A percentile compares a stretch with the other conserved stretches of the same genome.
Conservation (phyloP, 2,113 vertebrate genomes). For the Cricetomys ansorgei region DNA sequence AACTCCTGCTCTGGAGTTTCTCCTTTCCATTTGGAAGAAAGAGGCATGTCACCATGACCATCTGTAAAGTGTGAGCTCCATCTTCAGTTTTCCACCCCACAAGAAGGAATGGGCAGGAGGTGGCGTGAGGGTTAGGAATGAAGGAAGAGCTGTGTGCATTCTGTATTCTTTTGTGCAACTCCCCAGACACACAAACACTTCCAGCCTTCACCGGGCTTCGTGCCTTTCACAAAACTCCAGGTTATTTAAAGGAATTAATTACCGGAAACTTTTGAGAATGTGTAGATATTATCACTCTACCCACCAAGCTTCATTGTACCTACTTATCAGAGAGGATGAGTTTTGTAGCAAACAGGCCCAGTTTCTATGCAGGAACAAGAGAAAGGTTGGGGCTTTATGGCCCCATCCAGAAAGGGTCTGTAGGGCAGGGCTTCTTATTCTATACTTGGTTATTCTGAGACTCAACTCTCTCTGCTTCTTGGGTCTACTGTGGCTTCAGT, state of each 20-base stretch:
- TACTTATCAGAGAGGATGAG: not conserved
- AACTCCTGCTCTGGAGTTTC: not conserved
- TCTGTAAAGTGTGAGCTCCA: not conserved
- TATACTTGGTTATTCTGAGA: not conserved
- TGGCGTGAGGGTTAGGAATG: accelerated
- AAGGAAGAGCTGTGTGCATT: not conserved
- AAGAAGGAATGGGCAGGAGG: not conserved
- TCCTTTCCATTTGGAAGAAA: not conserved
- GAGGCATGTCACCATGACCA: too few species aligned
- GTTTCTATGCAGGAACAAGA: not conserved
- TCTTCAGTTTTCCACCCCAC: not conserved
- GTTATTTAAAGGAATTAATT: constrained; percentile 12
- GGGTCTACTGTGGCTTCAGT: not conserved
- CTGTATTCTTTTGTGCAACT: not conserved
- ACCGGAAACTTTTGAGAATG: not conserved
- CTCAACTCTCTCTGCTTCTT: not conserved
- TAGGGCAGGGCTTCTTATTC: not conserved
- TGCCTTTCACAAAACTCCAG: not conserved
- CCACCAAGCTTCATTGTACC: not conserved
- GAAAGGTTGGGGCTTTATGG: not conserved
- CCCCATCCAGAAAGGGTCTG: not conserved
- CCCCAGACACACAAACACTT: not conserved
- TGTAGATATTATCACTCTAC: not conserved
- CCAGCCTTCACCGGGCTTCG: not conserved
- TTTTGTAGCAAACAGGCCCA: not conserved